Percentiles rank a stretch among this genome's conserved stretches.
Evolutionary conservation across 2,113 vertebrate genomes (phyloP).

Genomic region (Strix uralensis): DNA sequence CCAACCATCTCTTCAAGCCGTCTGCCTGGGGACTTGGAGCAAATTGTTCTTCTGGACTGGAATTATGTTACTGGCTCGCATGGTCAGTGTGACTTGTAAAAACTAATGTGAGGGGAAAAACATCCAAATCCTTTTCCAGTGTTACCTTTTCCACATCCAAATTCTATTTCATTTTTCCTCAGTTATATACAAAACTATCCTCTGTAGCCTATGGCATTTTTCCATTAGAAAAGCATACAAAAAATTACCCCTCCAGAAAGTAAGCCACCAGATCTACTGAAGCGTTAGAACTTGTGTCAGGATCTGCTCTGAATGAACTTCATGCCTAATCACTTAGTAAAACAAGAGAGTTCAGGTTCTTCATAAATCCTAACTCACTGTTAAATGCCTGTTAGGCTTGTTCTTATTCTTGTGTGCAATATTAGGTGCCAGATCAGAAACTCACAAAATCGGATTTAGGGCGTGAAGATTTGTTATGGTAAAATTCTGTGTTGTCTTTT

Average conservation of each 20-base stretch:
- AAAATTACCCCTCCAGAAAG: background rate
- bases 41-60: background rate
- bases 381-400: background rate
- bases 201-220: background rate
- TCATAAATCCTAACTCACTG: slow-evolving; percentile 12
- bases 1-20: background rate
- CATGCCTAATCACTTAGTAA: background rate
- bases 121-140: background rate
- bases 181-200: background rate
- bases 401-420: background rate
- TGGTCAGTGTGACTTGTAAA: background rate
- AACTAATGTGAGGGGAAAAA: background rate
- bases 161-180: background rate
- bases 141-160: background rate
- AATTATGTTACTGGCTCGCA: background rate
- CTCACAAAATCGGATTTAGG: background rate
- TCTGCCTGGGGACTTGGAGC: background rate
- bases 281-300: background rate
- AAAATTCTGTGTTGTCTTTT: background rate
- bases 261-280: background rate
- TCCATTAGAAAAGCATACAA: background rate
- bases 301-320: background rate
- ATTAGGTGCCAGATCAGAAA: slow-evolving; percentile 19
- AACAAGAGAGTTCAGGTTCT: background rate
- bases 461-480: background rate